Conservation (phyloP, 1,140 invertebrate species). For the Trialeurodes vaporariorum region DNA sequence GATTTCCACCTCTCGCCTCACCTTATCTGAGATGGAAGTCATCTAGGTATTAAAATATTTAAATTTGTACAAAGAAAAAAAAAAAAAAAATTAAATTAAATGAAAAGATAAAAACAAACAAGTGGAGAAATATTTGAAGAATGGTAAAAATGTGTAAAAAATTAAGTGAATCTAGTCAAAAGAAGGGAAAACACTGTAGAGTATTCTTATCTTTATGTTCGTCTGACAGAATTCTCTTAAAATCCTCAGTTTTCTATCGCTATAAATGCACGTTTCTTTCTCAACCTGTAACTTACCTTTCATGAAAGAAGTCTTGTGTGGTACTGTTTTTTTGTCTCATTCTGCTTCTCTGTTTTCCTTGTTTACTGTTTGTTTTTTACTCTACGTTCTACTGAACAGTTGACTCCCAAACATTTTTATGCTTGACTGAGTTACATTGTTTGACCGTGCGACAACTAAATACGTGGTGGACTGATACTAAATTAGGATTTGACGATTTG, state of each 20-base stretch:
- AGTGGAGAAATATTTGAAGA: no score
- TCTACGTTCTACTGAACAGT: neutral
- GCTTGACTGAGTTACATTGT: no score
- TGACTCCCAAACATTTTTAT: neutral
- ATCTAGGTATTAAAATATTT: neutral
- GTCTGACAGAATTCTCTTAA: neutral
- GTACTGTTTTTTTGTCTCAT: neutral
- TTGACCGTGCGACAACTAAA: neutral
- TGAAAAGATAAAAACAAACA: no score
- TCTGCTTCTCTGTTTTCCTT: neutral
- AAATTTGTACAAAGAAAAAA: neutral
- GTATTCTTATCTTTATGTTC: neutral
- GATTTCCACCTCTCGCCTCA: constrained; percentile 55
- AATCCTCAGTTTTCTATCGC: neutral
- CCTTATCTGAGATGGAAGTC: constrained; percentile 39
- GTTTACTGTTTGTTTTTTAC: neutral
- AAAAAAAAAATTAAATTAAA: neutral
- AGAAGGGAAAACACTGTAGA: neutral
- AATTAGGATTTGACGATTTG: neutral
- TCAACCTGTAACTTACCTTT: neutral
- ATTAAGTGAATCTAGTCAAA: neutral
- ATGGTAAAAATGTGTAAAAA: neutral
- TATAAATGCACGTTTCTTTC: neutral
- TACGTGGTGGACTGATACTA: neutral
- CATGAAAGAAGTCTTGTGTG: neutral